phyloP scores from a whole-genome alignment of 2,797 vertebrate species.

The Salmo trutta region DNA sequence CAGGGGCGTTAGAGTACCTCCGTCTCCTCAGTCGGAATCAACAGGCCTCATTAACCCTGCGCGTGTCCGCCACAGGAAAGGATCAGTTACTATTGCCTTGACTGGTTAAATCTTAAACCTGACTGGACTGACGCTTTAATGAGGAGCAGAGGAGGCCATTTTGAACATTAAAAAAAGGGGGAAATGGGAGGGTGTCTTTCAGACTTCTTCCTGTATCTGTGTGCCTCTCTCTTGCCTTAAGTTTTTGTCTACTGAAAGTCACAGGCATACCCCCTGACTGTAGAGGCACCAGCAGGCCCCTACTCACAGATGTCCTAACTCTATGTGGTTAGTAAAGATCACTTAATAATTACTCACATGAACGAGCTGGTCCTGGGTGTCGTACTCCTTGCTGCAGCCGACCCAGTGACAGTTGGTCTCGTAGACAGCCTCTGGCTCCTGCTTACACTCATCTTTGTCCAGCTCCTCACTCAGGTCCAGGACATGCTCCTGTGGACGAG shows the following conservation, averaged over 20 bases:
- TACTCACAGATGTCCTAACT: too few species aligned
- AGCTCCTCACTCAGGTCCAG: constrained; percentile 92
- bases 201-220: not conserved
- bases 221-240: not conserved
- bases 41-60: constrained; percentile 63
- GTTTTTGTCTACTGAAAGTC: not conserved
- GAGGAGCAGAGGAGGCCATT: constrained; percentile 39
- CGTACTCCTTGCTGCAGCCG: constrained; percentile 91
- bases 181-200: not conserved
- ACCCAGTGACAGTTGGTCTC: constrained; percentile 99
- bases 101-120: too few species aligned
- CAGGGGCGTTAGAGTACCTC: constrained; percentile 29
- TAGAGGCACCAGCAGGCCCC: too few species aligned
- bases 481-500: constrained; percentile 80
- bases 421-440: constrained; percentile 93
- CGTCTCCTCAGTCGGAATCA: constrained; percentile 54
- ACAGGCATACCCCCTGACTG: too few species aligned
- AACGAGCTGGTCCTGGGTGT: constrained; percentile 97
- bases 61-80: constrained; percentile 65
- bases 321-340: too few species aligned
- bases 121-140: constrained; percentile 39
- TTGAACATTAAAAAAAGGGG: constrained; percentile 27
- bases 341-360: constrained; percentile 80
- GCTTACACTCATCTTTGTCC: constrained; percentile 96
- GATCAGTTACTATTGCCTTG: constrained; percentile 36